Evolutionary conservation across 2,797 vertebrate species (phyloP).

Genomic region (Poecilia velifera): DNA sequence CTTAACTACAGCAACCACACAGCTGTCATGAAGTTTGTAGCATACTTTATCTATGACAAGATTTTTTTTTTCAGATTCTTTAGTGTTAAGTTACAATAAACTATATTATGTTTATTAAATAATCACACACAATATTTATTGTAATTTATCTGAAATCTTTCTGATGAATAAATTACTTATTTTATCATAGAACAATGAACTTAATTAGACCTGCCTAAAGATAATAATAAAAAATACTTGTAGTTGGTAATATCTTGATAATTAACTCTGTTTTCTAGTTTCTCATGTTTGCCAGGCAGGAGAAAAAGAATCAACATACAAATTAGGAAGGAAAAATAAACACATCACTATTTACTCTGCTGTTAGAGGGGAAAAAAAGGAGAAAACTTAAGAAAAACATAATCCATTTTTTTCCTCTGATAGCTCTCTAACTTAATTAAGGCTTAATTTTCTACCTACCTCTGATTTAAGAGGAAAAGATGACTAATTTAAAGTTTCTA

Average conservation of each 20-base stretch:
- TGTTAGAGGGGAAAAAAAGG: not conserved
- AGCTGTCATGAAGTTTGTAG: slow-evolving; percentile 23
- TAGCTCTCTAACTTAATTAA: not conserved
- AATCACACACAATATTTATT: not conserved
- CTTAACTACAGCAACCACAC: slow-evolving; percentile 42
- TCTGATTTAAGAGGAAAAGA: not conserved
- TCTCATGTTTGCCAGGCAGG: not conserved
- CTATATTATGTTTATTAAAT: not conserved
- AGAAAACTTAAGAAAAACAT: not conserved
- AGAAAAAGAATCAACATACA: not conserved
- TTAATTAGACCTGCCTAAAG: not conserved
- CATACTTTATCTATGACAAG: not conserved
- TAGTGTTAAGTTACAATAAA: not conserved
- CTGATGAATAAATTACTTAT: not conserved
- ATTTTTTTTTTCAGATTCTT: not conserved
- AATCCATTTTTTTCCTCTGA: not conserved
- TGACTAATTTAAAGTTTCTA: not conserved
- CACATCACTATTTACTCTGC: not conserved
- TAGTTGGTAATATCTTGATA: not conserved
- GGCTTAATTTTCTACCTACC: too few species aligned
- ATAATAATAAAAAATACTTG: not conserved
- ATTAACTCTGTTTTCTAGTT: not conserved
- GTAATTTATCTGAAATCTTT: not conserved
- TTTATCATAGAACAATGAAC: not conserved
- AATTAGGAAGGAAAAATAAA: not conserved